phyloP scores from a whole-genome alignment of 2,888 invertebrate genomes.

The Tenthredo notha region DNA sequence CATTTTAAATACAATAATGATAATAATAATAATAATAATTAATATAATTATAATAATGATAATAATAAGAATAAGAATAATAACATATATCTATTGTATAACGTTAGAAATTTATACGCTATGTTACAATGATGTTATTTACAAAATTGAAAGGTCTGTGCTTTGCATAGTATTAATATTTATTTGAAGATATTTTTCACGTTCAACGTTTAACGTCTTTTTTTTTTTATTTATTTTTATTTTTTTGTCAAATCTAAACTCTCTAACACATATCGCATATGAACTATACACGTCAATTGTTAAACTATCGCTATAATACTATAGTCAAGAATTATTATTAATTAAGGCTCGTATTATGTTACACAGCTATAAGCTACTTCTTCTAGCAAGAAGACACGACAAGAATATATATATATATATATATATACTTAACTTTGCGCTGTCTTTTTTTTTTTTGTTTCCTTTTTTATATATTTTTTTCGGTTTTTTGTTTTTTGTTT shows the following conservation, averaged over 20 bases:
- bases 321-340: constrained; percentile 37
- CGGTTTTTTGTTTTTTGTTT: background rate
- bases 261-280: constrained; percentile 43
- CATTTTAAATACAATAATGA: constrained; percentile 73
- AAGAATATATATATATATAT: background rate
- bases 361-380: constrained; percentile 43
- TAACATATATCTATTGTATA: constrained; percentile 22
- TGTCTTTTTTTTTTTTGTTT: constrained; percentile 26
- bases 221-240: background rate
- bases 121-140: constrained; percentile 72
- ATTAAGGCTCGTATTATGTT: constrained; percentile 51
- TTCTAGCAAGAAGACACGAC: constrained; percentile 49
- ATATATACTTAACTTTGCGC: constrained; percentile 42
- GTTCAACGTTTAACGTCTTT: constrained; percentile 47
- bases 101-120: constrained; percentile 57
- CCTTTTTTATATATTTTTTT: background rate
- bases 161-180: constrained; percentile 47
- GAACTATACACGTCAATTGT: constrained; percentile 10
- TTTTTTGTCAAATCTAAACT: constrained; percentile 39
- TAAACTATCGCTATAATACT: constrained; percentile 25
- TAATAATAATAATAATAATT: constrained; percentile 65
- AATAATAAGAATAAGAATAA: constrained; percentile 59
- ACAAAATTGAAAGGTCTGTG: constrained; percentile 68
- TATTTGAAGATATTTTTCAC: constrained; percentile 42
- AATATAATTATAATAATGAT: constrained; percentile 62